Percentiles rank a stretch among this genome's conserved stretches.
Conservation (phyloP, 2,113 vertebrate genomes). For the Macrotis lagotis region DNA sequence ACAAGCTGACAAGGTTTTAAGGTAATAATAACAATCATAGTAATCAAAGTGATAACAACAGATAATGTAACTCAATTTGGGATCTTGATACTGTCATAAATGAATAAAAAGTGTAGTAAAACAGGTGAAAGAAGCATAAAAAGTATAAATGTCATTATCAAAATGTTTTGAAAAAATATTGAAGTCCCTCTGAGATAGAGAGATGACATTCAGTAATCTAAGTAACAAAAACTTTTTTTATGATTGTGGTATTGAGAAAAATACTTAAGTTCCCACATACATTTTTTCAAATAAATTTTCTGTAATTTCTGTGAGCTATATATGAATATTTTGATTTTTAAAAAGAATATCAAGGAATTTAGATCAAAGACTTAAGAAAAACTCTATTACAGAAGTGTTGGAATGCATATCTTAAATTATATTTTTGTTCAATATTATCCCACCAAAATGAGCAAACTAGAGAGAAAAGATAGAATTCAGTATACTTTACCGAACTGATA, state of each 20-base stretch:
- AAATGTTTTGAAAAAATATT: neutral
- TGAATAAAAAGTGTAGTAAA: neutral
- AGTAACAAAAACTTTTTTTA: conserved; percentile 12
- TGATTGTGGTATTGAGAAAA: neutral
- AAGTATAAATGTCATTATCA: neutral
- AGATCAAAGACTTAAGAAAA: neutral
- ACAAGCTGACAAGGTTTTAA: too few relatives aligned
- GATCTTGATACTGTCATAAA: neutral
- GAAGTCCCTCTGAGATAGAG: neutral
- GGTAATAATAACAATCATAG: conserved; percentile 14
- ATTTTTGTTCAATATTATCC: neutral
- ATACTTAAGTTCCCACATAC: neutral
- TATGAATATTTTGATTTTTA: neutral
- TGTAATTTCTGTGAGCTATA: neutral
- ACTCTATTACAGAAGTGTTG: neutral
- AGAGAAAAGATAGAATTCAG: neutral
- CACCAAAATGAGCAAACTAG: conserved; percentile 9
- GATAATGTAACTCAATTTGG: neutral
- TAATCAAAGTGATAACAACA: neutral
- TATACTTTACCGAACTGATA: neutral
- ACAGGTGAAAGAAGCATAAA: neutral
- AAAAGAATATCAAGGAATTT: neutral
- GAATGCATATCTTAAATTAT: conserved; percentile 7
- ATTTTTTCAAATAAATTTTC: neutral
- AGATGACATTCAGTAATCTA: neutral